Conservation (phyloP, 2,797 vertebrate species). For the Melanotaenia trifasciata region DNA sequence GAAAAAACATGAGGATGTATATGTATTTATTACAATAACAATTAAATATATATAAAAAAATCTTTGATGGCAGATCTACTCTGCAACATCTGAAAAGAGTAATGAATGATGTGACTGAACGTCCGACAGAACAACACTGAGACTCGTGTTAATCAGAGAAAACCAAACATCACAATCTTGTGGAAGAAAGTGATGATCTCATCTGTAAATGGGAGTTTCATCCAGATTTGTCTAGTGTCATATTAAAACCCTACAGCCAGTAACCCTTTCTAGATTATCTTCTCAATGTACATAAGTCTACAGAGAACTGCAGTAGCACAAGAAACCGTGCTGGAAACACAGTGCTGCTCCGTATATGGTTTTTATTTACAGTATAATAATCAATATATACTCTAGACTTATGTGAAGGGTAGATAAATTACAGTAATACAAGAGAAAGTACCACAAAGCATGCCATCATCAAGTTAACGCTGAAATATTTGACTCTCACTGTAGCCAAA, state of each 20-base stretch:
- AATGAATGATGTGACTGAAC: too few species aligned
- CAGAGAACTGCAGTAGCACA: neutral
- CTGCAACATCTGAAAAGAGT: too few species aligned
- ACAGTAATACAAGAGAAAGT: neutral
- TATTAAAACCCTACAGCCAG: too few species aligned
- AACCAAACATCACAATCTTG: too few species aligned
- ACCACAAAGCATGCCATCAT: neutral
- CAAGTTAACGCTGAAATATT: neutral
- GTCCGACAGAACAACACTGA: too few species aligned
- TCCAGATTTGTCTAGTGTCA: too few species aligned
- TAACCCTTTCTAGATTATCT: neutral
- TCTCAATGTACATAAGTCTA: neutral
- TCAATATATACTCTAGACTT: neutral
- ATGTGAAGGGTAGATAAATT: neutral
- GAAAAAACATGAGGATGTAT: too few species aligned
- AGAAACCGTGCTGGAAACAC: neutral
- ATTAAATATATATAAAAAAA: too few species aligned
- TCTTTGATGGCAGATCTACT: too few species aligned
- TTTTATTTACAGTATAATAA: neutral
- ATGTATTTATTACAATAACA: neutral
- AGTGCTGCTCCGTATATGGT: neutral
- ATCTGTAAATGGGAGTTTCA: too few species aligned
- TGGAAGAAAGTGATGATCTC: too few species aligned
- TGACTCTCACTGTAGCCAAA: neutral
- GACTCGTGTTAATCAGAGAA: too few species aligned